phyloP scores from a whole-genome alignment of 2,888 invertebrate species.

The Scaptomyza flava region DNA sequence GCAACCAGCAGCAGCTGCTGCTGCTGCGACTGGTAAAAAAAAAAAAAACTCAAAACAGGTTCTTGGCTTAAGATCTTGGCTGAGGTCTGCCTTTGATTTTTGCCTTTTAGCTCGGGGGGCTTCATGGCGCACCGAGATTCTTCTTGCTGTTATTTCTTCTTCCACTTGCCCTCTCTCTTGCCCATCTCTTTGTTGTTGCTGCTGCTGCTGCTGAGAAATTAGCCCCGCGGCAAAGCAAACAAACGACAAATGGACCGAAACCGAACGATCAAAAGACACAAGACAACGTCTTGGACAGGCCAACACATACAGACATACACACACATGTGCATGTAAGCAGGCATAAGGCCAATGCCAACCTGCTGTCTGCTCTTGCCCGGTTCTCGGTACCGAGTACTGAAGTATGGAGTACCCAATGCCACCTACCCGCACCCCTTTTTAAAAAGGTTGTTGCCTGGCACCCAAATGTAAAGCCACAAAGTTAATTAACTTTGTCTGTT shows the following conservation, averaged over 20 bases:
- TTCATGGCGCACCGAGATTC: constrained; percentile 68
- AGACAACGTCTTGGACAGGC: constrained; percentile 62
- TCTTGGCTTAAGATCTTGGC: constrained; percentile 35
- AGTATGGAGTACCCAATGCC: constrained; percentile 19
- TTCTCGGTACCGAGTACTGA: constrained; percentile 9
- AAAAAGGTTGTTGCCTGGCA: constrained; percentile 5
- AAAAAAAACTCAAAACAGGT: constrained; percentile 44
- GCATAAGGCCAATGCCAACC: constrained; percentile 25
- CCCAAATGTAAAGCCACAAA: constrained; percentile 69
- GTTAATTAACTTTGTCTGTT: constrained; percentile 74
- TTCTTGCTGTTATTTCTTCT: constrained; percentile 44
- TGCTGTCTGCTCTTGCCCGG: constrained; percentile 27
- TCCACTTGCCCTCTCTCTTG: constrained; percentile 8
- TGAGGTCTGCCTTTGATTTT: constrained; percentile 23
- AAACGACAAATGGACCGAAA: constrained; percentile 80
- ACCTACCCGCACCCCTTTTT: constrained; percentile 7
- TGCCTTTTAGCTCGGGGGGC: constrained; percentile 40
- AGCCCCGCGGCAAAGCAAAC: constrained; percentile 80
- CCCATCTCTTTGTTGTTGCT: constrained; percentile 13
- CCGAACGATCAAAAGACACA: constrained; percentile 79
- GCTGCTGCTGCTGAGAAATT: constrained; percentile 58
- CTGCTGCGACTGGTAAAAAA: constrained; percentile 32
- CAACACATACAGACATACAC: constrained; percentile 18
- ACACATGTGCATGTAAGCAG: not conserved
- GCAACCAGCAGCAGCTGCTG: constrained; percentile 47